Evolutionary conservation across 2,888 invertebrate genomes (phyloP), one percentile per base, ranked within the genome.

Genomic region (Drosophila siamana): DNA sequence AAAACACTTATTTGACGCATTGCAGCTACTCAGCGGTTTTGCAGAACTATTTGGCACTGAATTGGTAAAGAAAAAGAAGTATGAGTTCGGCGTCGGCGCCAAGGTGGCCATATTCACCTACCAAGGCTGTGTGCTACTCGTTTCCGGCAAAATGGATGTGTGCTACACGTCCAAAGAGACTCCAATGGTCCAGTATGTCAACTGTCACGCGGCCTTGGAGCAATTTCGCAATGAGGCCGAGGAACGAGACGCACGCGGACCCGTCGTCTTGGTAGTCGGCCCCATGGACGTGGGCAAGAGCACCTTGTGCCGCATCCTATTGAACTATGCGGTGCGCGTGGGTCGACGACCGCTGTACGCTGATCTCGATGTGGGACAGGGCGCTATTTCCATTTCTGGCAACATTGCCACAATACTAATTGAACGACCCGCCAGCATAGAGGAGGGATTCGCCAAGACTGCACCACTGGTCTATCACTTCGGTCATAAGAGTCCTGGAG

Each of bases 21-120:
- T 44, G 13, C 91, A 98, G 96, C 93, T 99, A 69, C 95, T 97
- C 90, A 95, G 94, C 85, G 99, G 99, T 0, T 94, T 96, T 85
- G 99, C 98, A 0, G 99, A 99, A 93, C 94, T 99, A 43, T 99
- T 99, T 93, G 99, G 99, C 0, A 98, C 98, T 0, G 99, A 99
- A 92, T 91, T 99, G 63, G 97, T 98, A 0, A 97, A 97, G 92
- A 97, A 97, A 55, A 98, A 98, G 92, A 95, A 96, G 1, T 98
- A 99, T 91, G 95, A 95, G 82, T 99, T 99, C 91, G 94, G 94
- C 7, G 94, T 96, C 2, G 98, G 98, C 0, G 96, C 98, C 1
- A 99, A 99, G 93, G 96, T 98, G 7, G 99, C 99, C 0, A 96
- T 99, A 15, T 99, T 96, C 90, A 98, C 99, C 1, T 99, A 97